Evolutionary conservation across 1,140 invertebrate genomes (phyloP), one percentile per base, ranked within the genome.

Genomic region (Leptinotarsa lineolata): DNA sequence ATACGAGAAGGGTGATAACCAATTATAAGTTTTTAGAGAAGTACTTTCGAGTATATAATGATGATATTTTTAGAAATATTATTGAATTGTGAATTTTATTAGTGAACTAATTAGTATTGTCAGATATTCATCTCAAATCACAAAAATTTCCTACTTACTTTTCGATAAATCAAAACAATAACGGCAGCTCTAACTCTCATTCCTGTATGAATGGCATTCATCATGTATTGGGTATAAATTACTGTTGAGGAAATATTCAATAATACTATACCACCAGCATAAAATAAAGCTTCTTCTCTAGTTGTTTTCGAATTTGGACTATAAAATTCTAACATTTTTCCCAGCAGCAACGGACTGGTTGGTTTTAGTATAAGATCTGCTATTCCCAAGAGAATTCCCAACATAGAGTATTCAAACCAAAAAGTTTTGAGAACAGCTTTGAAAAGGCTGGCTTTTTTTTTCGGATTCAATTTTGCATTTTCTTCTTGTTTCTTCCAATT

Each of bases 101-200:
- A 39, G 30, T 30, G 2, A 30, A 30, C 8, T 30, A 30, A 30
- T 11, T 1, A 8, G 24, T 11, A 8, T 30, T 30, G 8, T 30
- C 6, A 30, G 30, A 30, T 30, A 30, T 30, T 8, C 11, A 11
- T 30, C 8, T 39, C 30, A 2, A 39, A 11, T 39, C 8, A 11
- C 30, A 11, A 11, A 39, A 39, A 2, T 39, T 11, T 39, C 3
- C 48, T 54, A 74, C 72, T 83, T 85, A 93, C 91, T 87, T 95
- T 95, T 82, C 92, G 89, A 83, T 94, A 95, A 75, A 95, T 90
- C 48, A 95, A 85, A 0, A 92, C 91, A 78, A 90, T 92, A 82
- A 91, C 91, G 1, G 92, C 91, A 46, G 95, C 87, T 73, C 93
- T 87, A 75, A 93, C 89, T 84, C 93, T 91, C 91, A 95, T 92